Evolutionary conservation across 2,888 invertebrate species (phyloP).

Genomic region (Seira sanloemensis): DNA sequence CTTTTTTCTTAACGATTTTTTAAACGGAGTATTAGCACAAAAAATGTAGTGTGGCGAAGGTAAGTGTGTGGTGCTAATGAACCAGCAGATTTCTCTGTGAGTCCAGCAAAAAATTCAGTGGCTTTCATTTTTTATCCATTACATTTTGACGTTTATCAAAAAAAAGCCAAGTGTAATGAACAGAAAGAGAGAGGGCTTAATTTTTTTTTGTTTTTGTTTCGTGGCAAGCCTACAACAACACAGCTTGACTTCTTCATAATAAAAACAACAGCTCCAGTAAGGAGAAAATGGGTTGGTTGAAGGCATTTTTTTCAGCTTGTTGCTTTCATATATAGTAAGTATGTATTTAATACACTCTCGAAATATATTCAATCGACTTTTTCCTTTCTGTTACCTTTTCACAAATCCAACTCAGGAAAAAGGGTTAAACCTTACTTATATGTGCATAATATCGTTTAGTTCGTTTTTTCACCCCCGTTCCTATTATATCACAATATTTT

Average conservation of each 20-base stretch:
- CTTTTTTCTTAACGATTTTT: background rate
- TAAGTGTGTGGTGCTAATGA: background rate
- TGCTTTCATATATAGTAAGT: background rate
- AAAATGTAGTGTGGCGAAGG: background rate
- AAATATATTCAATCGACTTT: background rate
- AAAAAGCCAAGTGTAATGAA: conserved; percentile 1
- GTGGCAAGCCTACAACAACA: conserved; percentile 28
- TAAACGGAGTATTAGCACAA: background rate
- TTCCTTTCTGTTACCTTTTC: background rate
- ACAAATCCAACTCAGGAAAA: conserved; percentile 15
- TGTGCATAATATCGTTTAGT: conserved; percentile 2
- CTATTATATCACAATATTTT: conserved; percentile 34
- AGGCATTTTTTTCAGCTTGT: conserved; percentile 7
- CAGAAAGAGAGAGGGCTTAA: background rate
- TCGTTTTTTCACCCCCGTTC: background rate
- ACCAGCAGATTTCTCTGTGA: background rate
- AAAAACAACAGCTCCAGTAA: conserved; percentile 16
- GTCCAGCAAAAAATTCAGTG: background rate
- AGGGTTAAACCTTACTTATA: conserved; percentile 21
- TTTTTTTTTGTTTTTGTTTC: background rate
- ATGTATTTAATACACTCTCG: background rate
- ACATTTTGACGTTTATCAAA: conserved; percentile 4
- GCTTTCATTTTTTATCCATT: conserved; percentile 1
- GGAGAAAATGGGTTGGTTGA: conserved; percentile 5
- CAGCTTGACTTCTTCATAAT: conserved; percentile 51